Conservation (phyloP, 2,888 invertebrate species). For the Neoscelio sp. region DNA sequence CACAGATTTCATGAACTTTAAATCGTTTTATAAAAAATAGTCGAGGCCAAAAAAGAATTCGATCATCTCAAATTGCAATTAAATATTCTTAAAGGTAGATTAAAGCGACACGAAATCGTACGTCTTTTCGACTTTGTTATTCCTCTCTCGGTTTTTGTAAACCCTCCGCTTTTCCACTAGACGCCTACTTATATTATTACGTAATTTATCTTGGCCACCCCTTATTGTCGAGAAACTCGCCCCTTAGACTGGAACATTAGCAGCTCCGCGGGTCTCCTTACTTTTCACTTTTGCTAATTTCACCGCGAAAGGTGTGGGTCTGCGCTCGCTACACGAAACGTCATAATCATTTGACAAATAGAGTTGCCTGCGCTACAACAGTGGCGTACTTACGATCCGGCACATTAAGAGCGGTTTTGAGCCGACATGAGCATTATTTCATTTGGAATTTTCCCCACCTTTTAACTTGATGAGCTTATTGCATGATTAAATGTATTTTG, state of each 20-base stretch:
- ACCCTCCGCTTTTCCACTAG: conserved; percentile 69
- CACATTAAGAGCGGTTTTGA: conserved; percentile 52
- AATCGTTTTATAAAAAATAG: too few species aligned
- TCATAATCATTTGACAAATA: conserved; percentile 67
- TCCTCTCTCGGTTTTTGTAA: conserved; percentile 67
- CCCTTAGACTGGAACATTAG: conserved; percentile 71
- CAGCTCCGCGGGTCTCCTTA: conserved; percentile 76
- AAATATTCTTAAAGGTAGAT: conserved; percentile 13
- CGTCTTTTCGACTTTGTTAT: conserved; percentile 56
- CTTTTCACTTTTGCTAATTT: conserved; percentile 82
- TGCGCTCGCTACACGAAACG: conserved; percentile 54
- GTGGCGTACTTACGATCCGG: conserved; percentile 51
- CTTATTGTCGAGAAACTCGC: conserved; percentile 63
- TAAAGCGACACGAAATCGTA: conserved; percentile 26
- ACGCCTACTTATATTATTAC: conserved; percentile 78
- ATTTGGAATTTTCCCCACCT: conserved; percentile 44
- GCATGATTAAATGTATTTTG: conserved; percentile 43
- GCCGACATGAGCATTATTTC: conserved; percentile 46
- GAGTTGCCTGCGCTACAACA: conserved; percentile 47
- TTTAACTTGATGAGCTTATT: conserved; percentile 61
- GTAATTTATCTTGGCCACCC: conserved; percentile 79
- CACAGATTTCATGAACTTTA: too few species aligned
- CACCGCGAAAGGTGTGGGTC: conserved; percentile 59
- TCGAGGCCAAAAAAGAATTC: neutral
- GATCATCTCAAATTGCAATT: neutral